Evolutionary conservation across 1,140 invertebrate genomes (phyloP).

Genomic region (Venturia canescens): DNA sequence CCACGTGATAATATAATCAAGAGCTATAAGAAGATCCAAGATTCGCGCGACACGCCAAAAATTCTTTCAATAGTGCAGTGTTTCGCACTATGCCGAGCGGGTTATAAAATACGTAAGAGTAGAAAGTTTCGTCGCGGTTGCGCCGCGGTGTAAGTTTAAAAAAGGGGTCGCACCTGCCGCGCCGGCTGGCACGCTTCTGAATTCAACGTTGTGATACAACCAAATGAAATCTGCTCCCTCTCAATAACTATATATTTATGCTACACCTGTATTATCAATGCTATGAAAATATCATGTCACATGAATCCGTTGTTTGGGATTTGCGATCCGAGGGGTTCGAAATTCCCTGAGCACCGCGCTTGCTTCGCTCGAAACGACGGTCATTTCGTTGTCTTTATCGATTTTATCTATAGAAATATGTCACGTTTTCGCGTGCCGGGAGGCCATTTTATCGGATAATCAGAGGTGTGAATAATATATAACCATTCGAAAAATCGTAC

Average conservation of each 20-base stretch:
- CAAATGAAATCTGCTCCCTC: not conserved
- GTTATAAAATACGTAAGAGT: constrained; percentile 21
- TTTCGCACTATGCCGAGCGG: not conserved
- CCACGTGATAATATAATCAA: no score
- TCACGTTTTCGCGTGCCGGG: not conserved
- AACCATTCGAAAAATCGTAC: no score
- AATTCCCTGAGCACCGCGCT: not conserved
- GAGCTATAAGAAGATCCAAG: no score
- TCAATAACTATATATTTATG: not conserved
- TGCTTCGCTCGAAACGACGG: not conserved
- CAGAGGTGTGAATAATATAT: no score
- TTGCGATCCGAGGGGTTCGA: constrained; percentile 13
- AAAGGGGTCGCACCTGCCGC: constrained; percentile 68
- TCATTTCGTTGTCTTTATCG: constrained; percentile 34
- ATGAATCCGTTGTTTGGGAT: constrained; percentile 21
- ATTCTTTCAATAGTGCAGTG: not conserved
- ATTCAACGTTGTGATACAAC: not conserved
- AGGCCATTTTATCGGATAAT: no score
- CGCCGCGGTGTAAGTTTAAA: constrained; percentile 17
- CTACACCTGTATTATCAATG: not conserved
- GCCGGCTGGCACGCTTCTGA: constrained; percentile 40
- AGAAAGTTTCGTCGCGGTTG: constrained; percentile 46
- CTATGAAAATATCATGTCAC: not conserved
- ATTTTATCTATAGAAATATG: constrained; percentile 16
- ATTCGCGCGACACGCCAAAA: no score